Conservation (phyloP, 2,888 invertebrate species). For the Mongoloraphidia duomilia region DNA sequence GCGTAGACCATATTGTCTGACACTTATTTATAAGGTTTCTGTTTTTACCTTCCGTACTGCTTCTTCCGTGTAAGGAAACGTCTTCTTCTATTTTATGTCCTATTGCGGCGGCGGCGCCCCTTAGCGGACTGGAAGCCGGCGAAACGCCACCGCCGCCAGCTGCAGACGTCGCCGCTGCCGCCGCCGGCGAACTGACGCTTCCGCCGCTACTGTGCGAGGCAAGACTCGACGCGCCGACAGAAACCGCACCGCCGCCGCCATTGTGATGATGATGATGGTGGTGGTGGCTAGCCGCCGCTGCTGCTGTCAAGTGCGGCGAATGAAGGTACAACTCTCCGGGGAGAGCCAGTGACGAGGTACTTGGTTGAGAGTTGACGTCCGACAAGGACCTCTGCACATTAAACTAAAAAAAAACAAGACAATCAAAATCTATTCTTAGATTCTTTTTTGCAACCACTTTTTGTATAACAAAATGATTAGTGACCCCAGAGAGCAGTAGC, state of each 20-base stretch:
- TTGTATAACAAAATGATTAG: too few species aligned
- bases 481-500: too few species aligned
- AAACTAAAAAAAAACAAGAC: constrained; percentile 16
- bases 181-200: constrained; percentile 22
- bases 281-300: constrained; percentile 2
- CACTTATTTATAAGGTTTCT: neutral
- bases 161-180: constrained; percentile 24
- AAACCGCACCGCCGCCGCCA: constrained; percentile 24
- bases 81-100: constrained; percentile 47
- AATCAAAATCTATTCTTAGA: neutral
- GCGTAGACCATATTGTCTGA: too few species aligned
- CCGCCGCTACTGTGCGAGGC: constrained; percentile 27
- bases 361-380: constrained; percentile 4
- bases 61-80: constrained; percentile 42
- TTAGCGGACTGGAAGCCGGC: constrained; percentile 28
- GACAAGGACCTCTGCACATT: constrained; percentile 17
- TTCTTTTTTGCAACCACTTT: neutral
- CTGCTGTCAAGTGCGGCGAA: neutral
- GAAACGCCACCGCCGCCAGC: constrained; percentile 25
- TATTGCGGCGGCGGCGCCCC: constrained; percentile 14
- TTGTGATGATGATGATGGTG: constrained; percentile 16
- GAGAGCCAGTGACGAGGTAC: constrained; percentile 3
- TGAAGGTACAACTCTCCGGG: constrained; percentile 6
- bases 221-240: constrained; percentile 14
- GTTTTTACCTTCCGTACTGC: constrained; percentile 41